Conservation (phyloP, 2,113 vertebrate genomes). For the Butastur rufipennis region DNA sequence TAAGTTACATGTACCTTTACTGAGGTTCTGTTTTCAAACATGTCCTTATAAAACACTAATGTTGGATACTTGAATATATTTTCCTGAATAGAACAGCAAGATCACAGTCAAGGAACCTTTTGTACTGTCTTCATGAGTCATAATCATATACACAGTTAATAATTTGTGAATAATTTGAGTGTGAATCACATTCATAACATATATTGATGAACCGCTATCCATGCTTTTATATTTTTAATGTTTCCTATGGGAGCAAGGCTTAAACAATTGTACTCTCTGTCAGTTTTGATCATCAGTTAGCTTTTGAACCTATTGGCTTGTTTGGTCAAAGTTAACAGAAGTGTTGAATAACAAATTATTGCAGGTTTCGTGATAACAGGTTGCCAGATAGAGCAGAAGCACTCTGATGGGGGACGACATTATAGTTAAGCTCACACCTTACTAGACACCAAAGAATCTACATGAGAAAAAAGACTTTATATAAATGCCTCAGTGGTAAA, state of each 20-base stretch:
- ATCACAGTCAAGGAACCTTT: not conserved
- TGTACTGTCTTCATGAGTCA: constrained; percentile 11
- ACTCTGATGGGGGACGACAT: not conserved
- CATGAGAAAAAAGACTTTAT: not conserved
- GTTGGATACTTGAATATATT: not conserved
- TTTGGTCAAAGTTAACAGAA: not conserved
- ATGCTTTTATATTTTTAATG: not conserved
- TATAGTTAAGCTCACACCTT: not conserved
- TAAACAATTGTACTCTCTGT: not conserved
- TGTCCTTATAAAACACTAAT: not conserved
- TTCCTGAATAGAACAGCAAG: not conserved
- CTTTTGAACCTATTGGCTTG: not conserved
- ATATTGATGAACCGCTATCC: not conserved
- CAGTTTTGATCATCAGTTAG: not conserved
- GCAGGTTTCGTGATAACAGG: not conserved
- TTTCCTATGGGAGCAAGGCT: not conserved
- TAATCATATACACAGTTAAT: not conserved
- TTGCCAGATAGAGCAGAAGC: not conserved
- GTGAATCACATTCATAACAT: constrained; percentile 5
- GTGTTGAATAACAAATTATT: not conserved
- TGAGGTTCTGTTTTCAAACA: not conserved
- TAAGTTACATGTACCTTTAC: not conserved
- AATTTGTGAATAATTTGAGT: not conserved
- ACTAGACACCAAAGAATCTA: not conserved
- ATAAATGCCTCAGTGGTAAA: not conserved